Percentiles rank a stretch among this genome's conserved stretches.
Conservation (phyloP, 1,140 invertebrate species). For the Oncopeltus fasciatus region DNA sequence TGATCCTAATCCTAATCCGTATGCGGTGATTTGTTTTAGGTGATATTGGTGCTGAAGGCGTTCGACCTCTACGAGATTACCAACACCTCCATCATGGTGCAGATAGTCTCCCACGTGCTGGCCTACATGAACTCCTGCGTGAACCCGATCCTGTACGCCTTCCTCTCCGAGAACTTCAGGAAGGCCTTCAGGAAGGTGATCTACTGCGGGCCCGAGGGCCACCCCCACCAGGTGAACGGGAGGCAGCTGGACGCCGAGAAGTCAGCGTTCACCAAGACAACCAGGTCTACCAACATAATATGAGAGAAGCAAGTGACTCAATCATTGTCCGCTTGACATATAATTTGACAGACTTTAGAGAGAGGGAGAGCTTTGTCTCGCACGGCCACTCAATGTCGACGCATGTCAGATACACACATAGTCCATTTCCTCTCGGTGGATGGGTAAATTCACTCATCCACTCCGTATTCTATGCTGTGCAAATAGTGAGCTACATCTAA, state of each 20-base stretch:
- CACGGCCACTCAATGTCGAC: no score
- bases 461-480: no score
- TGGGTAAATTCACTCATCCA: no score
- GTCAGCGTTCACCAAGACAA: conserved; percentile 25
- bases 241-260: conserved; percentile 23
- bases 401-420: no score
- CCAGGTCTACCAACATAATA: conserved; percentile 13
- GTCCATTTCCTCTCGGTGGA: no score
- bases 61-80: conserved; percentile 48
- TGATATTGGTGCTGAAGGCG: conserved; percentile 67
- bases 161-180: conserved; percentile 74
- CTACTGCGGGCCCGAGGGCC: conserved; percentile 31
- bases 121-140: conserved; percentile 91
- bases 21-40: conserved; percentile 39
- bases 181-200: conserved; percentile 64
- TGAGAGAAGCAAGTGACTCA: conserved; percentile 12
- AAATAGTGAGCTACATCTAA: no score
- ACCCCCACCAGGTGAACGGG: conserved; percentile 25
- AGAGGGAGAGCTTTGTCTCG: no score
- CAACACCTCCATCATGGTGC: conserved; percentile 51
- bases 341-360: no score
- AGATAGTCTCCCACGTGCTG: conserved; percentile 76
- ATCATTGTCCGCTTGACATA: background rate
- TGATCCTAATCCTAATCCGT: background rate
- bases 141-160: conserved; percentile 91